phyloP scores from a whole-genome alignment of 2,113 vertebrate genomes.

The Muntiacus reevesi region DNA sequence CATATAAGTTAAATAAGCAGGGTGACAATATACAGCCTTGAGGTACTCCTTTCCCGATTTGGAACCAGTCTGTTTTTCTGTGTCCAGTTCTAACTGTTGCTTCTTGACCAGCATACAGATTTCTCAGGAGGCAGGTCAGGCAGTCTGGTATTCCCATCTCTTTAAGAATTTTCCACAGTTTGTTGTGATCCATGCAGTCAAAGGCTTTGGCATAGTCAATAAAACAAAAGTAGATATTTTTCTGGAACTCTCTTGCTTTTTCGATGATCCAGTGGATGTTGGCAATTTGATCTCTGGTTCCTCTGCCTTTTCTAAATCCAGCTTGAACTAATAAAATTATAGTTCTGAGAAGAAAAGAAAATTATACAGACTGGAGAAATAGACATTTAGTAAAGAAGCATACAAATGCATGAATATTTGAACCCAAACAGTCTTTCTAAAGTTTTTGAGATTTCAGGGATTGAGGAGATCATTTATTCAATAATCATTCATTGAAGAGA shows the following conservation, averaged over 20 bases:
- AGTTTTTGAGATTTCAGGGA: neutral
- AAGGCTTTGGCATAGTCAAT: neutral
- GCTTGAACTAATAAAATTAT: neutral
- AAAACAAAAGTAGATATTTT: neutral
- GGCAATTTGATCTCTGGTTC: neutral
- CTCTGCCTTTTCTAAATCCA: neutral
- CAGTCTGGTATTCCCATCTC: neutral
- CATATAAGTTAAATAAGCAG: neutral
- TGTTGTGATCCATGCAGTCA: neutral
- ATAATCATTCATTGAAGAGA: neutral
- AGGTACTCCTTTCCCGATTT: neutral
- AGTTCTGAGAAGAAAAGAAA: neutral
- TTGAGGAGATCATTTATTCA: neutral
- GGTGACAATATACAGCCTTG: neutral
- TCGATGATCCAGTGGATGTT: neutral
- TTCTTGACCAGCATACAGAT: neutral
- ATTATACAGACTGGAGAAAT: neutral
- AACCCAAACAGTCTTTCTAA: neutral
- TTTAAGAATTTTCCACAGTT: neutral
- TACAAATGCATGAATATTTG: neutral
- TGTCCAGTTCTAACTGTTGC: neutral
- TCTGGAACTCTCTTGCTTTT: neutral
- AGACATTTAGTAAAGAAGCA: neutral
- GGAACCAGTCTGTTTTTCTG: neutral
- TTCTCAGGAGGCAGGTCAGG: neutral